Evolutionary conservation across 2,888 invertebrate species (phyloP).

Genomic region (Anthrax anthrax): DNA sequence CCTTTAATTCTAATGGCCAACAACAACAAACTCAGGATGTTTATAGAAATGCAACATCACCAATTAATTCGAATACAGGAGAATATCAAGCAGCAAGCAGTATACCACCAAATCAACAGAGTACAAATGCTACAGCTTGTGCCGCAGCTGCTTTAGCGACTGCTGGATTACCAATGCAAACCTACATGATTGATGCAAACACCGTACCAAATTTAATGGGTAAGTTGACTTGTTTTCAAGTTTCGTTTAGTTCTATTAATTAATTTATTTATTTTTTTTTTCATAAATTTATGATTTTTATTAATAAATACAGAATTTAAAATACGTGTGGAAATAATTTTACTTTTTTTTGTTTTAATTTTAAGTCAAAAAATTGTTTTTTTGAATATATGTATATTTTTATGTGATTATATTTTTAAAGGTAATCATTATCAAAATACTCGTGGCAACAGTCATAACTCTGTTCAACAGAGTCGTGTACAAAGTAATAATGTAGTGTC

Average conservation of each 20-base stretch:
- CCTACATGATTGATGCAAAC: constrained; percentile 9
- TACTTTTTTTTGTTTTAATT: background rate
- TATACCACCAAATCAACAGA: background rate
- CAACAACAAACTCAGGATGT: constrained; percentile 2
- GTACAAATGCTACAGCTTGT: background rate
- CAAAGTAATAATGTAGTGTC: background rate
- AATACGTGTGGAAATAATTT: too few species aligned
- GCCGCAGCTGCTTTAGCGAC: constrained; percentile 2
- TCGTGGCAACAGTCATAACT: background rate
- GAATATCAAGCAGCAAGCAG: background rate
- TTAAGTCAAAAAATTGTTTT: background rate
- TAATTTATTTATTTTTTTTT: background rate
- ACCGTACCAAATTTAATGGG: constrained; percentile 13
- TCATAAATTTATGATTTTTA: background rate
- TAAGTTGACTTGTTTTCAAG: constrained; percentile 1
- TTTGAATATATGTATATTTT: background rate
- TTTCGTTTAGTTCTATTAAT: background rate
- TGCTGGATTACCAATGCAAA: constrained; percentile 1
- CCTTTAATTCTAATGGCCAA: constrained; percentile 2
- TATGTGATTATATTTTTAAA: constrained; percentile 3
- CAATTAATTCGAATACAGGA: constrained; percentile 3
- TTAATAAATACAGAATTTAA: background rate
- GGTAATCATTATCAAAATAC: constrained; percentile 8
- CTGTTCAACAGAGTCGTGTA: background rate
- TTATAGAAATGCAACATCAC: background rate